Base-by-base conservation (phyloP, 1,140 invertebrate genomes). In the Odontomachus brunneus region DNA sequence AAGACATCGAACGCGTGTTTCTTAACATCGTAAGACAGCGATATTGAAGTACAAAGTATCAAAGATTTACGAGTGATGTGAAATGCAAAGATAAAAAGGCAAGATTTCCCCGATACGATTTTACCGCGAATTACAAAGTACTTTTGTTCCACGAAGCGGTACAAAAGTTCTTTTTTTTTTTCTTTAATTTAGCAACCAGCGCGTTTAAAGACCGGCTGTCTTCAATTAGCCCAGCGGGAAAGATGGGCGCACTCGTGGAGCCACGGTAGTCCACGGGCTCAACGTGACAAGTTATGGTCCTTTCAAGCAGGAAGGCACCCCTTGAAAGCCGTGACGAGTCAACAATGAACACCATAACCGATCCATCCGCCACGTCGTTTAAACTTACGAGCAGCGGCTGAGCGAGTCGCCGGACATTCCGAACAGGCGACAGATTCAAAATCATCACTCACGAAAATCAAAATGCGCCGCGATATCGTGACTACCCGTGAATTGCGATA, bases 261-360 rank as follows among this genome's bases (percentile, higher is more conserved):
- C 60, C 69, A 73, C 86, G 86, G 82, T 88, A 83, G 85, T 82
- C 53, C 81, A 72, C 29, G 74, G 72, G 19, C 71, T 66, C 83
- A 78, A 71, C 71, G 86, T 73, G 86, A 88, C 83, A 88, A 82
- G 81, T 86, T 86, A 84, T 66, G 75, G 65, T 78, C 74, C 84
- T 82, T 86, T 83, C 26, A 81, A 89, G 76, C 75, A 82, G 87
- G 84, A 86, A 89, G 84, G 73, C 76, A 88, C 72, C 82, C 66
- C 69, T 89, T 67, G 86, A 89, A 82, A 86, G 24, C 82, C 88
- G 74, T 90, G 84, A 89, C 88, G 81, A 86, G 82, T 89, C 65
- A 84, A 89, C 88, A 90, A 86, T 84, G 84, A 73, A 71, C 63
- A 60, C 84, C 69, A 84, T 86, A 82, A 81, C 67, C 72, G 78